Percentiles rank a stretch among this genome's conserved stretches.
phyloP scores from a whole-genome alignment of 1,140 invertebrate genomes.

The Hirudo medicinalis region DNA sequence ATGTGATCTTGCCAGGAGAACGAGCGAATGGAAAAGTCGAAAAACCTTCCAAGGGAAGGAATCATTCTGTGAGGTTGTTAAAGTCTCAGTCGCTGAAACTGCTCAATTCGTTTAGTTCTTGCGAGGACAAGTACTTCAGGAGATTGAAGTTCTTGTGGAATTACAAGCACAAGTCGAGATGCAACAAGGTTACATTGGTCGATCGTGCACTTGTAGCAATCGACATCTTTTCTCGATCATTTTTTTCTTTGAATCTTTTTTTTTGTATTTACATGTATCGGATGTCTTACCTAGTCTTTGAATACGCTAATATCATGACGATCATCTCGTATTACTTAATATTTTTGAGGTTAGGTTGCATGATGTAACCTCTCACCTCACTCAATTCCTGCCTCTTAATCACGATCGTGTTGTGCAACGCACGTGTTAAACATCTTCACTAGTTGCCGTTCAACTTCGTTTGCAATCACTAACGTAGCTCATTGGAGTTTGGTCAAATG shows the following conservation, averaged over 20 bases:
- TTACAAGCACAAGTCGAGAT: slow-evolving; percentile 5
- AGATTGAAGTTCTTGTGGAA: not conserved
- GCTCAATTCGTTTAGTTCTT: not conserved
- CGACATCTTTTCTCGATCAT: not conserved
- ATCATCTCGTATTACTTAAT: no score
- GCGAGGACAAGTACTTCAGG: not conserved
- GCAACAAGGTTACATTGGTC: not conserved
- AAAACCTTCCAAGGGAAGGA: no score
- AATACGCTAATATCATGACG: not conserved
- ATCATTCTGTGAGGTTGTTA: not conserved
- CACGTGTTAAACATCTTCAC: no score
- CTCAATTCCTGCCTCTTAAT: no score
- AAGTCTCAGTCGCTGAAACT: not conserved
- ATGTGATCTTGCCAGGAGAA: no score
- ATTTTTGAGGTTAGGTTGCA: no score
- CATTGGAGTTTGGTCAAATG: no score
- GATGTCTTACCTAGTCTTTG: not conserved
- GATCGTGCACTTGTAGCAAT: not conserved
- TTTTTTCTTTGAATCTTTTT: not conserved
- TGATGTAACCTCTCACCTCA: no score
- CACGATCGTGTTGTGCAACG: no score
- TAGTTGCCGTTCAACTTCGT: no score
- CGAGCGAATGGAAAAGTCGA: no score
- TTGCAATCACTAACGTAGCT: no score
- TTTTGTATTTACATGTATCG: not conserved